These are phyloP conservation scores for Bergia puertoricense DNA, from an alignment of 92 coral and sea anemone genomes.

Conservation along the genomic window DNA sequence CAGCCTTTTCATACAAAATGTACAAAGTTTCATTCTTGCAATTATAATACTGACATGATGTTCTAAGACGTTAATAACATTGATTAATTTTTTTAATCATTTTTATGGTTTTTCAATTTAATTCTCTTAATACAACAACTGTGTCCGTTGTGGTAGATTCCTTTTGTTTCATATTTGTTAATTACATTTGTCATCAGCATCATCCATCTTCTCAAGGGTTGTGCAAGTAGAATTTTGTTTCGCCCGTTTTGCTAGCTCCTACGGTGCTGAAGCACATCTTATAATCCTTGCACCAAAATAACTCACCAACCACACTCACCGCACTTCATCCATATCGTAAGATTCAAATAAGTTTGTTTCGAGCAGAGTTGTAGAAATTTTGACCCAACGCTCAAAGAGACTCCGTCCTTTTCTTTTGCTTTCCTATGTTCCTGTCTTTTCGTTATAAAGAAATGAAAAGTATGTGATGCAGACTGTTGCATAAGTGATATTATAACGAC, in stretches of 20 bases:
- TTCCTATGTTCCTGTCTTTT: neutral
- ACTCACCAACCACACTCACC: neutral
- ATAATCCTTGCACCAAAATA: neutral
- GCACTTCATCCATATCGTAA: neutral
- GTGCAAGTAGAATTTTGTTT: neutral
- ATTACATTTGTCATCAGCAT: no score
- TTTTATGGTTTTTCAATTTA: neutral
- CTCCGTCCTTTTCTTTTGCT: neutral
- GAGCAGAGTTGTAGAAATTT: neutral
- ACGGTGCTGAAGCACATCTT: neutral
- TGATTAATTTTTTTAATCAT: no score
- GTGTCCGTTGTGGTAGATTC: neutral
- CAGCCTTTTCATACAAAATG: neutral
- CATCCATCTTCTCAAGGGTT: neutral
- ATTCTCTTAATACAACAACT: neutral
- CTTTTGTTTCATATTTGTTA: neutral
- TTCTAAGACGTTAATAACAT: no score
- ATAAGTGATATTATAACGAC: constrained; percentile 7
- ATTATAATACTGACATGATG: neutral
- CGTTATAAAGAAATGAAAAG: neutral
- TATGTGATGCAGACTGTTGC: neutral
- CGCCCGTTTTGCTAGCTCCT: neutral
- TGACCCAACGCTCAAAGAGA: neutral
- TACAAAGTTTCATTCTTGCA: neutral
- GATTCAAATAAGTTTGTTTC: neutral